Evolutionary conservation across 2,888 invertebrate species (phyloP), one percentile per base, ranked within the genome.

Genomic region (Strigamia maritima): DNA sequence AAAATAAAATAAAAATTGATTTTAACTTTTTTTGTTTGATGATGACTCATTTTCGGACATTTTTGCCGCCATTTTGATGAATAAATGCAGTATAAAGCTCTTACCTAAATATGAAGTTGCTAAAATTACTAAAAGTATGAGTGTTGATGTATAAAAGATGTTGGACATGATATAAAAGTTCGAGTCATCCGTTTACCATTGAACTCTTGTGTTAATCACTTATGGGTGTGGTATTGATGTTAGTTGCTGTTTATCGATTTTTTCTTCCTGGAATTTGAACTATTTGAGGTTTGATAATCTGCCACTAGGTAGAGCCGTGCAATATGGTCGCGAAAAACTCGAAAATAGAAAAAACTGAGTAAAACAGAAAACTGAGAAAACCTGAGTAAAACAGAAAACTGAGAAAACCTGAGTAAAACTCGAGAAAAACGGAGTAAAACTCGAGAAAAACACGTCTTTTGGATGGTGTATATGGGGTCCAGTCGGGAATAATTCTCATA

Each of bases 381-480:
- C n/a, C n/a, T n/a, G n/a, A n/a, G n/a, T n/a, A n/a, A n/a, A n/a
- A n/a, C n/a, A n/a, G n/a, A n/a, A n/a, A n/a, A n/a, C n/a, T n/a
- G n/a, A n/a, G n/a, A n/a, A n/a, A n/a, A n/a, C n/a, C n/a, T n/a
- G n/a, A n/a, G n/a, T n/a, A n/a, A n/a, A n/a, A n/a, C n/a, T n/a
- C n/a, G n/a, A n/a, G n/a, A n/a, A n/a, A n/a, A n/a, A n/a, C n/a
- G n/a, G n/a, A n/a, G n/a, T n/a, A n/a, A n/a, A n/a, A n/a, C n/a
- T n/a, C n/a, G n/a, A n/a, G n/a, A n/a, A n/a, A n/a, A n/a, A n/a
- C n/a, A 97, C 90, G 85, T 95, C 91, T 78, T 92, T 91, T 88
- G 94, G 93, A 84, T 92, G 91, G 87, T 97, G 97, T 84, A 92
- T 89, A 91, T n/a, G 97, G 96, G 82, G 89, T 88, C 96, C 96